Evolutionary conservation across 2,888 invertebrate species (phyloP), one percentile per base, ranked within the genome.

Genomic region (Poecilobothrus nobilitatus): DNA sequence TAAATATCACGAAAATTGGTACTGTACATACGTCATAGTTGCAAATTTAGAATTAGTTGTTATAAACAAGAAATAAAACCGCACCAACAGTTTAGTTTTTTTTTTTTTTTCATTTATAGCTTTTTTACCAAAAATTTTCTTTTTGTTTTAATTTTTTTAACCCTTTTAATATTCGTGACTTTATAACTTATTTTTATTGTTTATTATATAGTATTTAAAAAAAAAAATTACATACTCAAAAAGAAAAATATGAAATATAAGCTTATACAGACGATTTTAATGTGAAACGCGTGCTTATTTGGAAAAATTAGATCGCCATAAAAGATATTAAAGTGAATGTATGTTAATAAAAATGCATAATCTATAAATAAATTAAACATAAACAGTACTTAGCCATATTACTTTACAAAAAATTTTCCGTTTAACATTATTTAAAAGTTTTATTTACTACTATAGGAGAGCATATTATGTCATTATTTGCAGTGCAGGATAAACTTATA

Each of bases 1-100:
- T 18, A n/a, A 2, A 18, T 53, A 18, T 53, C 15, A 18, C n/a
- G 9, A 53, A 53, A 53, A 53, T 15, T 69, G 69, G 69, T 34
- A 33, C n/a, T 8, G 53, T 34, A 69, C 27, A 64, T 37, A 69
- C 69, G 67, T 69, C 67, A 69, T 65, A 65, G 62, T 69, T 69
- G 69, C 69, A 69, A 69, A 69, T 53, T 53, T 53, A 53, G 53
- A 53, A 53, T 53, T 18, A n/a, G 12, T 8, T 37, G 12, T 37
- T 12, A 8, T 12, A 37, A 37, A 37, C 12, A 37, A 37, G 12
- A 8, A 37, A 37, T 27, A 53, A 53, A 53, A 53, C 53, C 53
- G 18, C 53, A 2, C 53, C 53, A 53, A n/a, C 41, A 3, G 9
- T 41, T 53, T 12, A 4, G 2, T 53, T 53, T 53, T n/a, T 15